Evolutionary conservation across 1,140 invertebrate species (phyloP).

Genomic region (Nomia melanderi): DNA sequence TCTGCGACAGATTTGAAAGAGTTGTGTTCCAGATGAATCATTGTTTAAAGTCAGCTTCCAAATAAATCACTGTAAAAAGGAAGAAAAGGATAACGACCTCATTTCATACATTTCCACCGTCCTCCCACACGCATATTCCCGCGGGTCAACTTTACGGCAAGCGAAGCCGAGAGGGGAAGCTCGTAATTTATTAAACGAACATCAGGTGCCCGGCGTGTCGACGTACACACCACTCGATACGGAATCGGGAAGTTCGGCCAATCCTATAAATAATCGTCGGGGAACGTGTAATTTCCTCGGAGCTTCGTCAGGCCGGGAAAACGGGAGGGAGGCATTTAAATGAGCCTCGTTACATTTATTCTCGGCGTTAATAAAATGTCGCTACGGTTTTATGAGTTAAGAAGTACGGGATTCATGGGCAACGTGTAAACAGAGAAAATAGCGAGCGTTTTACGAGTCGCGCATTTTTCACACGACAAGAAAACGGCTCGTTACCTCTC

Average conservation of each 20-base stretch:
- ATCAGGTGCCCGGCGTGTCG: neutral
- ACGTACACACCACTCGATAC: too few relatives aligned
- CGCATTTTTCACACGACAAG: constrained; percentile 53
- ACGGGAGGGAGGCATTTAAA: constrained; percentile 33
- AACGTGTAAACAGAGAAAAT: constrained; percentile 49
- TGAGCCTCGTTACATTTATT: constrained; percentile 50
- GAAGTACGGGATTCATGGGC: constrained; percentile 43
- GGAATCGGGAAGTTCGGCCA: too few relatives aligned
- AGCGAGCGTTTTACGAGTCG: constrained; percentile 52
- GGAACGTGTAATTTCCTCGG: neutral
- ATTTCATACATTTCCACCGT: too few relatives aligned
- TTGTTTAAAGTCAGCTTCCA: too few relatives aligned
- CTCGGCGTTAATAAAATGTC: constrained; percentile 53
- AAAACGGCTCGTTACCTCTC: constrained; percentile 49
- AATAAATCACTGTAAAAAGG: too few relatives aligned
- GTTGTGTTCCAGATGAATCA: too few relatives aligned
- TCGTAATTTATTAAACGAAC: neutral
- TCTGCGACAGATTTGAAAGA: too few relatives aligned
- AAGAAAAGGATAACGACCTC: too few relatives aligned
- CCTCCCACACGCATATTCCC: too few relatives aligned
- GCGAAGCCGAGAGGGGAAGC: too few relatives aligned
- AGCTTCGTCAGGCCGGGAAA: neutral
- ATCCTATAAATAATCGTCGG: constrained; percentile 23
- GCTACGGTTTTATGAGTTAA: constrained; percentile 55
- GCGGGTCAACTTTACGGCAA: too few relatives aligned